A percentile compares a stretch with the other conserved stretches of the same genome.
Evolutionary conservation across 2,888 invertebrate genomes (phyloP).

Genomic region (Limnephilus auricula): DNA sequence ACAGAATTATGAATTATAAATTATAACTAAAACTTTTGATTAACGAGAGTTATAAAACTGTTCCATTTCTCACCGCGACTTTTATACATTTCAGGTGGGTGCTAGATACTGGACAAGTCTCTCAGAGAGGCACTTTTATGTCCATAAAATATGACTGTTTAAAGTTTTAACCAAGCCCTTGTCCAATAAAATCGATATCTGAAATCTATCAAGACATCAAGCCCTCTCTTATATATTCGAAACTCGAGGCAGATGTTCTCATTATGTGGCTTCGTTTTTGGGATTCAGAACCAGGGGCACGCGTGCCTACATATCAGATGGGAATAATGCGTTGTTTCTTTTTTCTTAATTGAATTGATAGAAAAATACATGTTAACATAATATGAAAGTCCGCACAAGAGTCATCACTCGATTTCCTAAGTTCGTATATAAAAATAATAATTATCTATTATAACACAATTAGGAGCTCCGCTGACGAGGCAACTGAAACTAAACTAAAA

Average conservation of each 20-base stretch:
- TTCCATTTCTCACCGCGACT: constrained; percentile 3
- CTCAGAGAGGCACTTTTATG: constrained; percentile 29
- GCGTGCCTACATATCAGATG: neutral
- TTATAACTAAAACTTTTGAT: constrained; percentile 33
- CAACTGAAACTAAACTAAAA: too few relatives aligned
- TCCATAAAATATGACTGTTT: constrained; percentile 39
- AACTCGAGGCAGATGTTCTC: constrained; percentile 36
- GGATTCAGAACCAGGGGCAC: neutral
- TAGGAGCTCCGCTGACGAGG: too few relatives aligned
- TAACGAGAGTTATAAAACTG: constrained; percentile 32
- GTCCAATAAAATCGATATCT: constrained; percentile 51
- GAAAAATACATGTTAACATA: too few relatives aligned
- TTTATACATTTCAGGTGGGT: constrained; percentile 39
- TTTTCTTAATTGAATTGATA: too few relatives aligned
- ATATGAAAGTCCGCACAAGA: too few relatives aligned
- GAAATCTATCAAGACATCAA: constrained; percentile 49
- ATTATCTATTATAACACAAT: too few relatives aligned
- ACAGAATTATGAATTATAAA: neutral
- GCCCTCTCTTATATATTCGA: constrained; percentile 10
- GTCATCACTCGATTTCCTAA: too few relatives aligned
- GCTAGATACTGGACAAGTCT: constrained; percentile 14
- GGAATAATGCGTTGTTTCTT: neutral
- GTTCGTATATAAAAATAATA: too few relatives aligned
- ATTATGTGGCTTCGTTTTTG: neutral
- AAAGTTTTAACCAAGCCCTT: constrained; percentile 7